Evolutionary conservation across 2,888 invertebrate species (phyloP).

Genomic region (Amphimallon solstitiale): DNA sequence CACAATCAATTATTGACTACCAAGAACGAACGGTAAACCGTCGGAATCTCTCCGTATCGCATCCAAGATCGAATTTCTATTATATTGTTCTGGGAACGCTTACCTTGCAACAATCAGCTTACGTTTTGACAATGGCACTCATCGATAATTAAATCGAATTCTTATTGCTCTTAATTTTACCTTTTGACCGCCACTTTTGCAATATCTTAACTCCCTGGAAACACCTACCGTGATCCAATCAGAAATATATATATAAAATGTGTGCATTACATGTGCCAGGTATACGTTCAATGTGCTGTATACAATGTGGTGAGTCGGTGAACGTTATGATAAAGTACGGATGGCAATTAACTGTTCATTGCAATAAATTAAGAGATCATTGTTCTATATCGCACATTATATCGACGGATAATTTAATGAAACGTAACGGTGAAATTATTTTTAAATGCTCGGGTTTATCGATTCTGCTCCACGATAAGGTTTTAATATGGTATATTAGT

Average conservation of each 20-base stretch:
- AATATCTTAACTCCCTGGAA: too few relatives aligned
- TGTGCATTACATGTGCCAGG: too few relatives aligned
- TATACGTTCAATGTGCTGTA: too few relatives aligned
- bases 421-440: constrained; percentile 4
- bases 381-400: neutral
- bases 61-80: too few relatives aligned
- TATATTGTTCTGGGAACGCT: too few relatives aligned
- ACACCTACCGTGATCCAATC: too few relatives aligned
- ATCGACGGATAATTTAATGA: constrained; percentile 14
- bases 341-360: constrained; percentile 12
- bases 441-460: neutral
- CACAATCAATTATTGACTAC: too few relatives aligned
- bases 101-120: too few relatives aligned
- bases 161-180: neutral
- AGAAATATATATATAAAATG: too few relatives aligned
- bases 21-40: too few relatives aligned
- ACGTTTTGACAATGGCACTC: neutral
- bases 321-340: neutral
- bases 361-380: constrained; percentile 26
- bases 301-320: neutral
- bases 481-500: constrained; percentile 8
- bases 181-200: too few relatives aligned
- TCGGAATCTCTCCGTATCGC: too few relatives aligned
- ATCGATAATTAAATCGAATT: constrained; percentile 21
- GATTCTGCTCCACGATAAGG: neutral